Evolutionary conservation across 2,888 invertebrate genomes (phyloP), one percentile per base, ranked within the genome.

Genomic region (Fragum sueziense): DNA sequence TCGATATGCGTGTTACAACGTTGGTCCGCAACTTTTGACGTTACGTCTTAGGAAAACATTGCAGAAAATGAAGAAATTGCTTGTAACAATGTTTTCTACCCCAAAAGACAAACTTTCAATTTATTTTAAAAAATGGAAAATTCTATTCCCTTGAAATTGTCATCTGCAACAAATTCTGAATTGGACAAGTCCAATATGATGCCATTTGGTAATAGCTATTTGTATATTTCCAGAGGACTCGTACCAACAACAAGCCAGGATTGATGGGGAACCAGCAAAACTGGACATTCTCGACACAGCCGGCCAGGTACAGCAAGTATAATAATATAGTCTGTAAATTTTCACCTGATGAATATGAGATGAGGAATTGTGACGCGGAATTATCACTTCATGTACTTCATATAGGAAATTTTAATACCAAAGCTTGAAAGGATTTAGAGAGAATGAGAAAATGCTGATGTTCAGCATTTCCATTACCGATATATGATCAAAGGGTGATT

Each of bases 211-310:
- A n/a, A n/a, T n/a, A n/a, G 86, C 1, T 68, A 47, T 52, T 51
- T 69, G 37, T 62, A 37, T 69, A 31, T 71, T 88, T 87, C 9
- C 86, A 97, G 97, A 98, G 96, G 97, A 98, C 94, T 97, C 97
- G 3, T 98, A 97, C 94, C 97, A 97, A 92, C 97, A 97, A 92
- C 97, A 97, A 94, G 97, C 97, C 54, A 97, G 97, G 61, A 97
- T 97, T 91, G 97, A 97, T 94, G 97, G 97, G 0, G 97, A 97
- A 93, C 96, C 97, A 78, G 97, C 97, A 4, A 94, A 97, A 69
- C 94, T 97, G 89, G 97, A 97, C 92, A 97, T 98, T 91, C 94
- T 97, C 91, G 97, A 97, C 91, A 98, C 97, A 84, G 97, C 97
- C 86, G 97, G 97, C 85, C 97, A 98, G 95, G 96, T 96, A 88